Percentiles rank a stretch among this genome's conserved stretches.
phyloP scores from a whole-genome alignment of 2,113 vertebrate genomes.

The Poecilia latipinna region DNA sequence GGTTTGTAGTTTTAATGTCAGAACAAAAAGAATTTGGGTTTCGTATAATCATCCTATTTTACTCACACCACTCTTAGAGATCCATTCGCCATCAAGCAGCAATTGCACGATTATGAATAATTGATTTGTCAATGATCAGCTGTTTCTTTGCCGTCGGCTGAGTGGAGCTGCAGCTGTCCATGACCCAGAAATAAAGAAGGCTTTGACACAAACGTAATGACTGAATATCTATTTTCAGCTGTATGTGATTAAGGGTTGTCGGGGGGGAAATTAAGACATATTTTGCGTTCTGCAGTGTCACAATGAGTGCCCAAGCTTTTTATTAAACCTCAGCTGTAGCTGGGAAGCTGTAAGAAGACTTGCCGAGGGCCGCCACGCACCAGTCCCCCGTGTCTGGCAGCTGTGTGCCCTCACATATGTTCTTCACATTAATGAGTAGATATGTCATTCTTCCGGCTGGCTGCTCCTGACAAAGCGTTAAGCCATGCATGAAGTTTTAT shows the following conservation, averaged over 20 bases:
- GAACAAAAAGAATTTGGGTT: background rate
- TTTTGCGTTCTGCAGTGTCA: background rate
- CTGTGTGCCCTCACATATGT: conserved; percentile 67
- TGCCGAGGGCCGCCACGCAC: conserved; percentile 32
- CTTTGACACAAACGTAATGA: background rate
- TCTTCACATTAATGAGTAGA: conserved; percentile 67
- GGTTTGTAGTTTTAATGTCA: conserved; percentile 10
- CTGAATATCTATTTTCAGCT: conserved; percentile 1
- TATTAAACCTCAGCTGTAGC: conserved; percentile 13
- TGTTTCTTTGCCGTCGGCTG: background rate
- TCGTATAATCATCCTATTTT: conserved; percentile 1
- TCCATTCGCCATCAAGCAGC: background rate
- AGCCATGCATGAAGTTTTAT: conserved; percentile 69
- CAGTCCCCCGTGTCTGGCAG: conserved; percentile 49
- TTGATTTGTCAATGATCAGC: conserved; percentile 1
- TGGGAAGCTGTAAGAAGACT: conserved; percentile 19
- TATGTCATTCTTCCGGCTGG: conserved; percentile 56
- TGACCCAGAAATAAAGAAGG: background rate
- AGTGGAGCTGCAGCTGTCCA: background rate
- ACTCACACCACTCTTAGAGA: conserved; percentile 1
- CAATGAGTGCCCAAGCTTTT: background rate
- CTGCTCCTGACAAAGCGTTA: conserved; percentile 56
- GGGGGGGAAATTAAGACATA: conserved; percentile 10
- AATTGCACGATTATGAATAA: conserved; percentile 2
- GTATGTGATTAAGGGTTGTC: conserved; percentile 20